Base-by-base conservation (phyloP, 2,888 invertebrate species). In the Cheilosia variabilis region DNA sequence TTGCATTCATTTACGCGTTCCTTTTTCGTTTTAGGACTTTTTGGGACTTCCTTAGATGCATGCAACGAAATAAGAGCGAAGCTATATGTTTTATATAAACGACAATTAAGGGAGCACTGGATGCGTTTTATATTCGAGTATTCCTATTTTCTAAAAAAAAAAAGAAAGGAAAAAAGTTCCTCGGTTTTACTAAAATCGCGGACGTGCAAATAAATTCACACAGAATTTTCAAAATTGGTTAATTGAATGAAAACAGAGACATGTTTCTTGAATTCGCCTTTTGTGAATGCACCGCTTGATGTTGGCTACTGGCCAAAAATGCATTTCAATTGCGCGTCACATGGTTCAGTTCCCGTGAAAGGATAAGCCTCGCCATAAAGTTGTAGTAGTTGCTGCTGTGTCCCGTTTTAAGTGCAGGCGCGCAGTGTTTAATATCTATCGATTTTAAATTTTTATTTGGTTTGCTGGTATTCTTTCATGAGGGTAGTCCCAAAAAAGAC, bases 201-300 rank as follows among this genome's bases (percentile, higher is more conserved):
- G 50, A 50, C 50, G 6, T 47, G 17, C 15, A 24, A 53, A 41
- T 27, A 31, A 45, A 57, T 55, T 34, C 68, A 31, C 15, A 22
- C 52, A 34, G 15, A 57, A 7, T 45, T 45, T 31, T 4, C 6
- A 24, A 31, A 57, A 57, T 78, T 63, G 78, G 55, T 71, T 71
- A 71, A 71, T 71, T 63, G 78, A 78, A 71, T 71, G 78, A 63
- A 71, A 78, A 77, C 45, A 37, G 55, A 6, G 31, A 78, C 57
- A 34, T n/a, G 19, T 27, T 63, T 57, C 24, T 19, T 71, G 62
- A 69, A 57, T 43, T 71, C 34, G 17, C 31, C 47, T n/a, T 47
- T 31, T 47, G 10, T 15, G 19, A 63, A 41, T 71, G 57, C n/a
- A 50, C 27, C 22, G 19, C 5, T 10, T 34, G 69, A 19, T 69